Evolutionary conservation across 2,797 vertebrate genomes (phyloP), one percentile per base, ranked within the genome.

Genomic region (Anguilla marmorata): DNA sequence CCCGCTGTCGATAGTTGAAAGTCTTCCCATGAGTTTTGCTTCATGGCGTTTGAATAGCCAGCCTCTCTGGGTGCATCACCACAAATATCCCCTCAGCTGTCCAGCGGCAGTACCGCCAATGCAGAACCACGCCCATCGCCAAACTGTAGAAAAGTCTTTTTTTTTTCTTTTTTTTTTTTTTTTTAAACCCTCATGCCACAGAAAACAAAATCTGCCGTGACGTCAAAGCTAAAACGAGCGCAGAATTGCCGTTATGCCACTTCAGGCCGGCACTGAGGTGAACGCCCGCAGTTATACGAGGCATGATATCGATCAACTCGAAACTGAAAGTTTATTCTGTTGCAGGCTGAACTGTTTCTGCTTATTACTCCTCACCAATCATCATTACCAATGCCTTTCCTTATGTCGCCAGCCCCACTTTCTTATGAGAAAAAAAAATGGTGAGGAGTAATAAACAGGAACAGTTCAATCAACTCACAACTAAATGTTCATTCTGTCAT

Each of bases 71-170:
- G 37, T 86, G 8, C 2, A 82, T 86, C 72, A 30, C 86, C 54
- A 21, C 56, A 88, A 86, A 84, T 87, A 88, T 60, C 45, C 58
- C 33, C 24, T 48, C 48, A 87, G 82, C 87, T 87, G 89, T 86
- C 52, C 24, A 85, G 76, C 58, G 27, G 45, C n/a, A 60, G 74
- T 50, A 9, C 83, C 5, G 11, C 24, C 37, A 1, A 45, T 14
- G 30, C 50, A 66, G 52, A 60, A 33, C 52, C 84, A 16, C 48
- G 27, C 86, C 74, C 74, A 21, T 0, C 27, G 52, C n/a, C 19
- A 41, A 76, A 74, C 11, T 12, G 27, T 11, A 74, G 30, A 30
- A 37, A 74, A 27, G 69, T 33, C 50, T 52, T 11, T 0, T 12
- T 7, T 7, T 12, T 11, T 50, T 5, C 3, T 4, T n/a, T 7